Base-by-base conservation (phyloP, 2,113 vertebrate genomes). In the Tonatia bakeri region DNA sequence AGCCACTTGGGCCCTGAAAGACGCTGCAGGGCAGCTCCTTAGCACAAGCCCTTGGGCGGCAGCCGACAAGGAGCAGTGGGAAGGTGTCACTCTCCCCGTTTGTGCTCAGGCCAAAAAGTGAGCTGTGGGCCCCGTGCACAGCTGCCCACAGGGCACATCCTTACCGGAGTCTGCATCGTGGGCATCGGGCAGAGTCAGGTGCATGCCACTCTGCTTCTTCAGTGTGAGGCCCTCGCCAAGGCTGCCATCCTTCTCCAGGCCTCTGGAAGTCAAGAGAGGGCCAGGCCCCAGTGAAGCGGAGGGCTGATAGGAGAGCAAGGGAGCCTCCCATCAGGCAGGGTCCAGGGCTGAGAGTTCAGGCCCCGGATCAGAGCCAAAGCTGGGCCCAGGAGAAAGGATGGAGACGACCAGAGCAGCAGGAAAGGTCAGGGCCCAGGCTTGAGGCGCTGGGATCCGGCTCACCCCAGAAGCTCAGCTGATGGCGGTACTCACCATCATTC, bases 151-250 rank as follows among this genome's bases (percentile, higher is more conserved):
- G 83, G 40, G 64, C 8, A 1, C 1, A 0, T 93, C 72, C 99
- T 98, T 96, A 99, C 99, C 99, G 0, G 99, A 99, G 92, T 99
- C 99, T 0, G 98, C 87, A 6, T 99, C 99, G 12, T 99, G 99
- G 96, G 99, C 99, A 94, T 99, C 99, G 0, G 99, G 99, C 15
- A 99, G 98, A 2, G 98, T 98, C 96, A 99, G 99, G 97, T 99
- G 99, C 70, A 99, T 94, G 91, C 99, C 98, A 0, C 99, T 99
- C 93, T 98, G 98, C 91, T 99, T 99, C 84, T 98, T 99, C 97
- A 98, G 98, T 40, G 98, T 59, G 4, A 98, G 97, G 26, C 97
- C 98, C 96, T 99, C 99, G 0, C 98, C 98, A 24, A 98, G 96
- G 54, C 99, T 99, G 98, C 99, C 99, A 91, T 98, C 99, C 98